phyloP scores from a whole-genome alignment of 2,888 invertebrate species.

The Amphimallon solstitiale region DNA sequence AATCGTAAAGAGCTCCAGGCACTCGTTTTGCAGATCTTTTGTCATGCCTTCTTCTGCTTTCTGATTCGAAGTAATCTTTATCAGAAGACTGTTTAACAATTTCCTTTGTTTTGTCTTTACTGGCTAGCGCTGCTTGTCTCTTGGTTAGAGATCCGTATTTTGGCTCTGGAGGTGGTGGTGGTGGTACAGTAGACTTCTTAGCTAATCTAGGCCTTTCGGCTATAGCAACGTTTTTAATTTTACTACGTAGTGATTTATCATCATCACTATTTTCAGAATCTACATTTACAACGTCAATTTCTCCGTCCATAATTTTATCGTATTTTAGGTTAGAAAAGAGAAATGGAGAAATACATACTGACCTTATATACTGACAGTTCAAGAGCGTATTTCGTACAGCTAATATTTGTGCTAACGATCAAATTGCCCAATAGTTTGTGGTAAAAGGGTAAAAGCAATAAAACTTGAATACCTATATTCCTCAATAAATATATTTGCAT shows the following conservation, averaged over 20 bases:
- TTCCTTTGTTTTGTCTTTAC: slow-evolving; percentile 39
- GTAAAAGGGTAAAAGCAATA: too few species aligned
- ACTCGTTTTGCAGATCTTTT: slow-evolving; percentile 63
- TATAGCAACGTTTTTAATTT: slow-evolving; percentile 22
- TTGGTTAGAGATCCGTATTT: slow-evolving; percentile 37
- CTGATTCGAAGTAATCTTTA: slow-evolving; percentile 33
- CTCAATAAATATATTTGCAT: too few species aligned
- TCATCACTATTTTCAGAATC: slow-evolving; percentile 38
- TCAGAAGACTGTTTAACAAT: slow-evolving; percentile 26
- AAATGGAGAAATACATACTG: background rate
- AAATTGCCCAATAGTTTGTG: too few species aligned
- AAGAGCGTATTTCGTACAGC: too few species aligned
- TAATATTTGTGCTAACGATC: too few species aligned
- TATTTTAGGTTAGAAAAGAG: background rate
- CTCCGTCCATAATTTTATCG: background rate
- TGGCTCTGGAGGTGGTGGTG: slow-evolving; percentile 15
- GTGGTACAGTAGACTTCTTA: slow-evolving; percentile 43
- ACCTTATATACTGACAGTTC: too few species aligned
- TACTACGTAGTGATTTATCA: background rate
- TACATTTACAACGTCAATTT: slow-evolving; percentile 28
- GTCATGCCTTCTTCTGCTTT: slow-evolving; percentile 75
- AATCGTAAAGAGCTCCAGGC: slow-evolving; percentile 73
- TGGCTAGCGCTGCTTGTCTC: slow-evolving; percentile 44
- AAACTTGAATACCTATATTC: too few species aligned
- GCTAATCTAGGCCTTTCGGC: slow-evolving; percentile 41